Base-by-base conservation (phyloP, 1,140 invertebrate genomes). In the Lethocerus indicus region DNA sequence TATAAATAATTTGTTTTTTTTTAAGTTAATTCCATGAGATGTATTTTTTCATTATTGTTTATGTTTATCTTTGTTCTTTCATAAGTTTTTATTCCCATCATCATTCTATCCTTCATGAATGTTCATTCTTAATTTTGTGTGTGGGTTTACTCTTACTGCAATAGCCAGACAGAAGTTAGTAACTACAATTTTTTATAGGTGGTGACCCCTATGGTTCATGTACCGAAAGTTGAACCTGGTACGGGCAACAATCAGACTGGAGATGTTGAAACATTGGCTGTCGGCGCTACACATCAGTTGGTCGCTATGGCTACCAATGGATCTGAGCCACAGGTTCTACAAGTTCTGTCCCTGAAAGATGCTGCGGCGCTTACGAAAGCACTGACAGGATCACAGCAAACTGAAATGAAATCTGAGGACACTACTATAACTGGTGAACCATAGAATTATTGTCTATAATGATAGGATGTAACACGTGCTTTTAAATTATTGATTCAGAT, bases 331-430 rank as follows among this genome's bases (percentile, higher is more conserved):
- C 82, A 85, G 64, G 50, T 51, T 26, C 50, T 51, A 28, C 83
- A 87, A 64, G 82, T 87, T 53, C 74, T 87, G 55, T 84, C 81
- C 43, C 67, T 86, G 27, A 87, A 87, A 65, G 82, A 87, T 64
- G 81, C 81, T 50, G 81, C 81, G 44, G 76, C 77, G 35, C 70
- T 87, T 36, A 81, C 78, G 52, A 84, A 84, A 64, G 79, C 79
- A 39, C 81, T 83, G 74, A 76, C 74, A 57, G 73, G 6, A 14
- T 24, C 26, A 7, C 43, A 51, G 23, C 26, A 37, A 41, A 5
- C 36, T 12, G 42, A 36, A 25, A 39, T 51, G 44, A 51, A 51
- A 47, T 14, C 42, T 26, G 49, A 51, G 28, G 49, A 51, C 35
- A 2, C 32, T 37, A 43, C 23, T 9, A 43, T 43, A 13, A 43